These are phyloP conservation scores for Danionella dracula DNA, from an alignment of 2,797 vertebrate species.

Conservation along the genomic window DNA sequence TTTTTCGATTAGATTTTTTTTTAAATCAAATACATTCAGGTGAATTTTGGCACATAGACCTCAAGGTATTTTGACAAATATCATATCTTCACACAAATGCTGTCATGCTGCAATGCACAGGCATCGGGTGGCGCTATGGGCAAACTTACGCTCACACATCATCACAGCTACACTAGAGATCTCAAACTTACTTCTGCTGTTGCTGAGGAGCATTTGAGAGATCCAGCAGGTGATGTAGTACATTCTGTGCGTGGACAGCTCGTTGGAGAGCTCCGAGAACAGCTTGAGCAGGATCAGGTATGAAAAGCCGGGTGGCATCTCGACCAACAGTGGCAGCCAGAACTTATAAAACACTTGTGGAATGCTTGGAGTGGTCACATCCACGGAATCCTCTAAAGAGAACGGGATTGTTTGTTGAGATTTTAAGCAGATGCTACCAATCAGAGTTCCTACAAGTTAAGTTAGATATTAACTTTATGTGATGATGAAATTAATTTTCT, in stretches of 20 bases:
- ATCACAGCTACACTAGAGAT: background rate
- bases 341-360: constrained; percentile 75
- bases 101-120: too few relatives aligned
- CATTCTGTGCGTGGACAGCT: constrained; percentile 58
- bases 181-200: constrained; percentile 64
- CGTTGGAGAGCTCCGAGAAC: constrained; percentile 67
- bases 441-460: too few relatives aligned
- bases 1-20: too few relatives aligned
- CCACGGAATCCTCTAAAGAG: constrained; percentile 17
- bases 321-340: constrained; percentile 84
- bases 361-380: constrained; percentile 55
- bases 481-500: too few relatives aligned
- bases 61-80: too few relatives aligned
- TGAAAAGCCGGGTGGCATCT: constrained; percentile 74
- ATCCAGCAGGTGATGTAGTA: constrained; percentile 86
- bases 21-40: too few relatives aligned
- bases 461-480: too few relatives aligned
- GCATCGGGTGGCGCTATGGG: too few relatives aligned
- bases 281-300: constrained; percentile 82
- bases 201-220: constrained; percentile 77
- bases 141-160: too few relatives aligned
- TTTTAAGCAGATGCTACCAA: too few relatives aligned
- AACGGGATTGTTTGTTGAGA: background rate
- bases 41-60: too few relatives aligned
- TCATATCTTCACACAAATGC: too few relatives aligned